Base-by-base conservation (phyloP, 2,888 invertebrate species). In the Trypoxylon attenuatum region DNA sequence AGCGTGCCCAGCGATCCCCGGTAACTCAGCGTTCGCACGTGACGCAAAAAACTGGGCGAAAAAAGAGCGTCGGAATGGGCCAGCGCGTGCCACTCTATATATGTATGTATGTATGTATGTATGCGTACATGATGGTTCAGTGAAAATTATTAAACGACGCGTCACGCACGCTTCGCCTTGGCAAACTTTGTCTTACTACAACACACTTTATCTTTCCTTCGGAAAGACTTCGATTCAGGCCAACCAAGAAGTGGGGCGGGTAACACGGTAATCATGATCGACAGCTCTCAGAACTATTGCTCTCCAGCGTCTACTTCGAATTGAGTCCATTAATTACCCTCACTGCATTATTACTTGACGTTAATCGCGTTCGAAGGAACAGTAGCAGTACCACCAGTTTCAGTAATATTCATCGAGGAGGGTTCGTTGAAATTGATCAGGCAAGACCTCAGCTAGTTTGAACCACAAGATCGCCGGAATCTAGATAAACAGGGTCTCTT, bases 401-500 rank as follows among this genome's bases (percentile, higher is more conserved):
- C 13, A 33, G 13, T 33, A 33, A 33, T 33, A 33, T 33, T 33
- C 33, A 33, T 33, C n/a, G n/a, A n/a, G n/a, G n/a, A n/a, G n/a
- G n/a, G n/a, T n/a, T n/a, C n/a, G n/a, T n/a, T n/a, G n/a, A n/a
- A n/a, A n/a, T n/a, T n/a, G n/a, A n/a, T n/a, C n/a, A n/a, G n/a
- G n/a, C n/a, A n/a, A n/a, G n/a, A n/a, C n/a, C n/a, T n/a, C n/a
- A n/a, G n/a, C 57, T 62, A 33, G 27, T 43, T 51, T 62, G 41
- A 50, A 53, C 25, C 5, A 16, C n/a, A 16, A 45, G 49, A 42
- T 53, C 41, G 1, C 18, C n/a, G 52, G 21, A 39, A 59, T 66
- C 49, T 50, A 55, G 52, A 56, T 52, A 52, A 61, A 67, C 59
- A 59, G 60, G 43, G 33, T 46, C 53, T 56, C 56, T 68, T 60